These are phyloP conservation scores for Arothron firmamentum DNA, from an alignment of 2,113 vertebrate genomes.

Conservation along the genomic window DNA sequence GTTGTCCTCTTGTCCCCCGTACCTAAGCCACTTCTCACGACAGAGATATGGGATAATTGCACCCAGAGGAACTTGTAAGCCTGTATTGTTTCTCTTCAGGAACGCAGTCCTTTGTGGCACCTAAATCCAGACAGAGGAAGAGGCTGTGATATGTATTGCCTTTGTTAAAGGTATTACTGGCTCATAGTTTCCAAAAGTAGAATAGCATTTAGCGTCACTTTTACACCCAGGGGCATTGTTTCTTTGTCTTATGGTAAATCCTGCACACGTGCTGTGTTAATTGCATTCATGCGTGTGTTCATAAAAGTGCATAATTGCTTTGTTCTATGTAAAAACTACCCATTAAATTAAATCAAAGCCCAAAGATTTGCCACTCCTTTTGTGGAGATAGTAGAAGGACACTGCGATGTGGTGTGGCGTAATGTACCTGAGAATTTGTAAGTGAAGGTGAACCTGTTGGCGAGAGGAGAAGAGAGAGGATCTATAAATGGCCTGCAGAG, in stretches of 20 bases:
- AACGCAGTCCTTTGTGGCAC: conserved; percentile 59
- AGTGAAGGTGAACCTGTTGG: conserved; percentile 27
- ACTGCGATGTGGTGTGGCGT: conserved; percentile 4
- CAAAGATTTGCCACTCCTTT: conserved; percentile 3
- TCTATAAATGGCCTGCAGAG: conserved; percentile 55
- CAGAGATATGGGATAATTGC: conserved; percentile 62
- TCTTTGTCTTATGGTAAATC: conserved; percentile 41
- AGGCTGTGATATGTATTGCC: conserved; percentile 40
- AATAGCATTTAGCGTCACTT: conserved; percentile 57
- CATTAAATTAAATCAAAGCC: neutral
- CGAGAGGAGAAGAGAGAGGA: conserved; percentile 25
- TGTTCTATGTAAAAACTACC: conserved; percentile 3
- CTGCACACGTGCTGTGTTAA: conserved; percentile 32
- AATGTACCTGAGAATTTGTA: conserved; percentile 18
- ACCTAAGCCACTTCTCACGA: conserved; percentile 67
- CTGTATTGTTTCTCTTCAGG: conserved; percentile 64
- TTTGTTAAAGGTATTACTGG: conserved; percentile 52
- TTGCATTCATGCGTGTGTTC: conserved; percentile 21
- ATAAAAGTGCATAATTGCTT: conserved; percentile 37
- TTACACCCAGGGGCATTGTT: conserved; percentile 57
- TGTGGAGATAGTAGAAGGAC: neutral
- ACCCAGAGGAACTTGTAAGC: conserved; percentile 69
- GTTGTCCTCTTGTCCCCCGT: conserved; percentile 64
- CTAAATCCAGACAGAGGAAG: conserved; percentile 39
- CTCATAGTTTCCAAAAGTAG: conserved; percentile 62